Conservation (phyloP, 1,140 invertebrate genomes). For the Bombus difficillimus region DNA sequence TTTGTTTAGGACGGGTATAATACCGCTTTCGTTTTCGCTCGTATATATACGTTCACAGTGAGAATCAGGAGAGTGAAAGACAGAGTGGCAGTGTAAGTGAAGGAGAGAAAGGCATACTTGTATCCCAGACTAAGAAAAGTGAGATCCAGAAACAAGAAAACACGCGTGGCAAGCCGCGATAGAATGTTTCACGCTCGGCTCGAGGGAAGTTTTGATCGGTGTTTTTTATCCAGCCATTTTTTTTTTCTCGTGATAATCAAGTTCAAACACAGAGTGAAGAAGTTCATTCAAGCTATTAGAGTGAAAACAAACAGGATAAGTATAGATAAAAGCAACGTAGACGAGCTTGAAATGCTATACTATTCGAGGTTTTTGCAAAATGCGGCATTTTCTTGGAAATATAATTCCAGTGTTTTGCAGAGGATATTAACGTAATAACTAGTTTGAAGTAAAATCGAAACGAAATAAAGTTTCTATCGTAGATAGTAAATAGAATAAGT, state of each 20-base stretch:
- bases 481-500: not conserved
- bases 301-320: slow-evolving; percentile 14
- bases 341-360: not conserved
- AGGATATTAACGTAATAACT: not conserved
- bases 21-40: slow-evolving; percentile 15
- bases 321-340: slow-evolving; percentile 16
- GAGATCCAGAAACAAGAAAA: slow-evolving; percentile 37
- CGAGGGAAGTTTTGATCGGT: slow-evolving; percentile 1
- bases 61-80: slow-evolving; percentile 10
- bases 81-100: slow-evolving; percentile 11
- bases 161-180: slow-evolving; percentile 40
- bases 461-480: not conserved
- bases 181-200: slow-evolving; percentile 30
- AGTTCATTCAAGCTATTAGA: slow-evolving; percentile 26
- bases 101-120: slow-evolving; percentile 23
- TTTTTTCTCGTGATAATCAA: not conserved
- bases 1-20: not conserved
- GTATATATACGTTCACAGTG: not conserved
- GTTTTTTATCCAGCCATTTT: not conserved
- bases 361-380: slow-evolving; percentile 1
- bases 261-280: slow-evolving; percentile 8
- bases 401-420: not conserved
- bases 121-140: slow-evolving; percentile 33
- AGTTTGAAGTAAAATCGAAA: not conserved
- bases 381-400: not conserved